A percentile compares a stretch with the other conserved stretches of the same genome.
phyloP scores from a whole-genome alignment of 1,140 invertebrate genomes.

The Pemphigus obesinymphae region DNA sequence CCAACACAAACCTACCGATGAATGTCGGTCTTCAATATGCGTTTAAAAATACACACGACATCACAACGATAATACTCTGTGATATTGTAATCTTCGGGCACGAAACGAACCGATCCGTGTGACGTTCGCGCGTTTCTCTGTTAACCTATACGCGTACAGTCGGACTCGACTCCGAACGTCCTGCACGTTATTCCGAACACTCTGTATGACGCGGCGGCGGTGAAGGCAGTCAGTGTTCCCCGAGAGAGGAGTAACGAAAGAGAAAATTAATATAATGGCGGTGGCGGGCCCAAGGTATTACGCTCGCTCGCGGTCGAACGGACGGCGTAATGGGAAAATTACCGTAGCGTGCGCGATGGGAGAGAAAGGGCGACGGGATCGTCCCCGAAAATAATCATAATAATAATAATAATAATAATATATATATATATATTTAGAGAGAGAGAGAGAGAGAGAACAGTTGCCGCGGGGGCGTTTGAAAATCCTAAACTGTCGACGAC shows the following conservation, averaged over 20 bases:
- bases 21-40: too few relatives aligned
- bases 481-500: neutral
- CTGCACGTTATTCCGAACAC: too few relatives aligned
- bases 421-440: too few relatives aligned
- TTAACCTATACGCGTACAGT: too few relatives aligned
- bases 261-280: constrained; percentile 22
- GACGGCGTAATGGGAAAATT: constrained; percentile 21
- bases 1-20: too few relatives aligned
- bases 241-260: neutral
- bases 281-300: neutral
- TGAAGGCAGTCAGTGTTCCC: neutral
- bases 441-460: too few relatives aligned
- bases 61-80: neutral
- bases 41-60: neutral
- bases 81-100: too few relatives aligned
- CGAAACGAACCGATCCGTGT: too few relatives aligned
- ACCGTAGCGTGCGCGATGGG: constrained; percentile 1
- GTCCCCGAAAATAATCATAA: neutral
- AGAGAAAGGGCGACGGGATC: neutral
- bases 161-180: too few relatives aligned
- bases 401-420: neutral
- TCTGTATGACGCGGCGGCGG: neutral
- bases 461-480: neutral
- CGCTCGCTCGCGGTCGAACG: constrained; percentile 10
- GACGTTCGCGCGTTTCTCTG: too few relatives aligned